Base-by-base conservation (phyloP, 2,888 invertebrate species). In the Hedya salicella region DNA sequence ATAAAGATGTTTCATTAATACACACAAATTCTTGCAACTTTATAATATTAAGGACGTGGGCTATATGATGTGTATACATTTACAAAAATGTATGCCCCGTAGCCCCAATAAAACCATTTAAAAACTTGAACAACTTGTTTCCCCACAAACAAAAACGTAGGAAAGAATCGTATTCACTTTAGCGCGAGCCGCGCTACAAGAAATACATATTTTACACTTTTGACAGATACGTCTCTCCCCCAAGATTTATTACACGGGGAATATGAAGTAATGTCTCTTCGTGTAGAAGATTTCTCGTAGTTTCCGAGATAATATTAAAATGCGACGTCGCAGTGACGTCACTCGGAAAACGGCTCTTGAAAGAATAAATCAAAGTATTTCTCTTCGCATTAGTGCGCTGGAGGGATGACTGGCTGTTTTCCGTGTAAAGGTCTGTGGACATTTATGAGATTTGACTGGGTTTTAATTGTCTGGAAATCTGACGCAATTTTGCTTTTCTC, bases 141-240 rank as follows among this genome's bases (percentile, higher is more conserved):
- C 48, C 49, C 39, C 61, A 52, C 67, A 70, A 71, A 68, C 65
- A 50, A 62, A 64, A 68, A 69, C 63, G 57, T 54, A 52, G 48
- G 68, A 78, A 85, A 82, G 79, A 80, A 83, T 83, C 78, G 76
- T 79, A 75, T 78, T 79, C 78, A 80, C 78, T 76, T 81, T 78
- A 77, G 77, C 71, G 77, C 73, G 75, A 76, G 72, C 77, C 79
- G 75, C 75, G 78, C 81, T 84, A 87, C 87, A 84, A 87, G 86
- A 85, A 87, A 91, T 88, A 88, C 86, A 89, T 91, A 89, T 89
- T 91, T 91, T 89, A 91, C 82, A 88, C 81, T 90, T 91, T 88
- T 91, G 91, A 91, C 91, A 91, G 86, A 89, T 89, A 87, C 82
- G 89, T 88, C 89, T 81, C 85, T 80, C 81, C 81, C 80, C 76